Base-by-base conservation (phyloP, 2,797 vertebrate genomes). In the Pipistrellus pipistrellus region DNA sequence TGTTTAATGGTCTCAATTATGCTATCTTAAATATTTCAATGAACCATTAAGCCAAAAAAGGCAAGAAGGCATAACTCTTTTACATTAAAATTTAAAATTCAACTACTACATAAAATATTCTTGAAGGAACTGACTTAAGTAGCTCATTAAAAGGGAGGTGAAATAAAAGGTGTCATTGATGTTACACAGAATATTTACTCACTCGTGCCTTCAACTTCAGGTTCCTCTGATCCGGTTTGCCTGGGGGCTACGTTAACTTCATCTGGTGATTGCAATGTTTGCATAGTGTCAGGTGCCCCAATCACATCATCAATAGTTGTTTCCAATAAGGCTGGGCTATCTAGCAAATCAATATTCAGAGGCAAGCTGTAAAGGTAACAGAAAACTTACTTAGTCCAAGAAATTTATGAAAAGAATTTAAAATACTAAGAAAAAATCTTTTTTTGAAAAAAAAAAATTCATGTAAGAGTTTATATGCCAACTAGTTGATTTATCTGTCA, bases 271-370 rank as follows among this genome's bases (percentile, higher is more conserved):
- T 96, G 96, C 64, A 97, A 76, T 0, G 97, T 96, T 95, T 95
- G 97, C 14, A 98, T 87, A 90, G 98, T 93, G 96, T 97, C 96
- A 4, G 98, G 95, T 95, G 41, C 78, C 88, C 95, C 96, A 69
- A 98, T 38, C 25, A 98, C 95, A 76, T 98, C 99, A 82, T 99
- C 99, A 27, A 98, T 95, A 90, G 98, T 98, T 1, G 98, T 98
- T 98, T 99, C 99, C 98, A 99, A 97, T 96, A 99, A 97, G 80
- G 99, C 98, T 32, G 91, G 96, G 85, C 97, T 97, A 89, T 98
- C 98, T 57, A 98, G 96, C 85, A 98, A 97, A 94, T 98, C 99
- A 91, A 98, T 97, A 93, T 97, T 98, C 72, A 98, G 85, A 62
- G 98, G 98, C 59, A 98, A 30, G 86, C 99, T 99, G 98, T 46